Base-by-base conservation (phyloP, 2,888 invertebrate species). In the Acheta domesticus region DNA sequence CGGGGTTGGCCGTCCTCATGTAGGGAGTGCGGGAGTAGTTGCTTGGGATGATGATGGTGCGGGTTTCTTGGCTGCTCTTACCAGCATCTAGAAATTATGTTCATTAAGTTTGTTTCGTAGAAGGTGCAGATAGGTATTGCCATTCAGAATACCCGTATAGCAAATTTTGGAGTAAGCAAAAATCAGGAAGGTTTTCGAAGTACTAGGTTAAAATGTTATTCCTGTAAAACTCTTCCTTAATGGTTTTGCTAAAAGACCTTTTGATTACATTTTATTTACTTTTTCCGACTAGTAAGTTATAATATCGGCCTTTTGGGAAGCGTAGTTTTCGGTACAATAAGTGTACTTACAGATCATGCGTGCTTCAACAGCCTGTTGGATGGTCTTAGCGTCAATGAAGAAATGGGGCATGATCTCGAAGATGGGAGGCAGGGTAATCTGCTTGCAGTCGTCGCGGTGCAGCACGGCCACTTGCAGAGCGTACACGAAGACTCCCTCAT, bases 381-480 rank as follows among this genome's bases (percentile, higher is more conserved):
- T 86, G 16, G 90, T 88, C 76, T 91, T 90, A 19, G 88, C 85
- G 85, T 91, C 91, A 82, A 91, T 89, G 88, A 91, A 93, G 83
- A 89, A 89, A 85, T 91, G 89, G 0, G 93, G 93, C 83, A 89
- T 87, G 49, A 92, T 87, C 88, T 93, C 93, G 84, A 93, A 92
- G n/a, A 91, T 88, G 2, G 92, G 90, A 2, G 93, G 93, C 73
- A 92, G 83, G 21, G 90, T 89, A 49, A 93, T 85, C 79, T 89
- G 89, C 77, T 87, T 86, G 79, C 89, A 88, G 83, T 92, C 92
- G 2, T 87, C 83, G 77, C 91, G 90, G 83, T 92, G 91, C 36
- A 90, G 84, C 12, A 90, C 85, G 74, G 91, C 91, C 16, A 91
- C 88, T 83, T 89, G 89, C 84, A 91, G 87, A 8, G 90, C 88